Percentiles rank a stretch among this genome's conserved stretches.
Conservation (phyloP, 2,113 vertebrate species). For the Microcebus jonahi region DNA sequence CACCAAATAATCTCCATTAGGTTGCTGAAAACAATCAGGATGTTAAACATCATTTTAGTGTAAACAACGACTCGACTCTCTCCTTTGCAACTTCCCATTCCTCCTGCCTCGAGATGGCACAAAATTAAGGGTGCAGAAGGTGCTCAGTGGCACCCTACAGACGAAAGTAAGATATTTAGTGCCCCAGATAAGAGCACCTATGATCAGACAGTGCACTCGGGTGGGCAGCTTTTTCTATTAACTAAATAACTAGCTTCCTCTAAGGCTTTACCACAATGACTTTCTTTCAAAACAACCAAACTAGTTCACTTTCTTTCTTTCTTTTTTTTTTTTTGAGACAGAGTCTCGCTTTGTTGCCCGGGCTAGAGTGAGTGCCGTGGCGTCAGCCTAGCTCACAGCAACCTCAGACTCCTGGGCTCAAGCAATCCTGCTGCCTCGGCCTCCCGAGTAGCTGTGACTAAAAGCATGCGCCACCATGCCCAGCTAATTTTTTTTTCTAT, state of each 20-base stretch:
- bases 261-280: not conserved
- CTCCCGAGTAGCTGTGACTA: no score
- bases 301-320: no score
- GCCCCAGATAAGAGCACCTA: fast-evolving
- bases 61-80: not conserved
- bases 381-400: no score
- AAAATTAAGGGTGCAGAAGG: not conserved
- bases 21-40: not conserved
- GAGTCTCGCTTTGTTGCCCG: no score
- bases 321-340: no score
- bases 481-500: no score
- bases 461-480: no score
- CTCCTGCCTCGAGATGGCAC: not conserved
- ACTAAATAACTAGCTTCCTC: not conserved
- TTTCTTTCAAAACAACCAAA: not conserved
- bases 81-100: not conserved
- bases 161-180: fast-evolving
- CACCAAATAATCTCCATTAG: not conserved
- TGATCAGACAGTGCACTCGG: fast-evolving
- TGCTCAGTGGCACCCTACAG: fast-evolving
- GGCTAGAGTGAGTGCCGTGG: no score
- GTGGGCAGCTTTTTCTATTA: not conserved
- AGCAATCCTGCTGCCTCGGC: no score
- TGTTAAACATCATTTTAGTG: not conserved
- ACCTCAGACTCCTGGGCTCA: no score